phyloP scores from a whole-genome alignment of 2,888 invertebrate species.

The Morinoia aosen region DNA sequence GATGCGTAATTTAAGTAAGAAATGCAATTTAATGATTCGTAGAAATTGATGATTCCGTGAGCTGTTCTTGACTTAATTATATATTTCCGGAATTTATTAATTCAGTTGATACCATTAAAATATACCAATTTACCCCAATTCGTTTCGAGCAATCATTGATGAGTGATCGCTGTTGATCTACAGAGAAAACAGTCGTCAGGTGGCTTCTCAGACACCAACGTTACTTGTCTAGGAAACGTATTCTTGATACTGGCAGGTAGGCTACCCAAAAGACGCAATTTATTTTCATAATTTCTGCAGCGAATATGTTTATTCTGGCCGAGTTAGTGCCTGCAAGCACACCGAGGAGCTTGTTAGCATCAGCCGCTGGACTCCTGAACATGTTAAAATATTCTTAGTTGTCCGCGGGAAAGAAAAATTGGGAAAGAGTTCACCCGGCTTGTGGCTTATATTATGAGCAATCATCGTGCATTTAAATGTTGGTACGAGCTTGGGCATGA shows the following conservation, averaged over 20 bases:
- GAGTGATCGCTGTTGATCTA: background rate
- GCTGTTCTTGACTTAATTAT: too few relatives aligned
- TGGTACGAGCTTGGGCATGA: too few relatives aligned
- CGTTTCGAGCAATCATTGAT: background rate
- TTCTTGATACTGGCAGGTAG: background rate
- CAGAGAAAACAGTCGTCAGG: background rate
- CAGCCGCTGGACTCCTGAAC: background rate
- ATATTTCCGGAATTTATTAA: too few relatives aligned
- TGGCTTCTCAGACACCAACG: background rate
- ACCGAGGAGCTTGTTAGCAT: background rate
- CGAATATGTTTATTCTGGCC: background rate
- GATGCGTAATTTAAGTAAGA: background rate
- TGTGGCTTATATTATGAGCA: background rate
- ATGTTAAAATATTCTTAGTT: background rate
- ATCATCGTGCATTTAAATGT: too few relatives aligned
- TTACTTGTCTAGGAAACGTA: background rate
- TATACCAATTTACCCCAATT: background rate
- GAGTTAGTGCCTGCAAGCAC: background rate
- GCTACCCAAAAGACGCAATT: background rate
- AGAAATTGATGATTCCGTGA: background rate
- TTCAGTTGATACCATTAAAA: background rate
- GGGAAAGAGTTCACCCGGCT: background rate
- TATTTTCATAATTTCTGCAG: background rate
- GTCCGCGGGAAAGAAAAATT: background rate
- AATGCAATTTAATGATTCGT: background rate